phyloP scores from a whole-genome alignment of 92 coral and sea anemone species.

The Muricea muricata region DNA sequence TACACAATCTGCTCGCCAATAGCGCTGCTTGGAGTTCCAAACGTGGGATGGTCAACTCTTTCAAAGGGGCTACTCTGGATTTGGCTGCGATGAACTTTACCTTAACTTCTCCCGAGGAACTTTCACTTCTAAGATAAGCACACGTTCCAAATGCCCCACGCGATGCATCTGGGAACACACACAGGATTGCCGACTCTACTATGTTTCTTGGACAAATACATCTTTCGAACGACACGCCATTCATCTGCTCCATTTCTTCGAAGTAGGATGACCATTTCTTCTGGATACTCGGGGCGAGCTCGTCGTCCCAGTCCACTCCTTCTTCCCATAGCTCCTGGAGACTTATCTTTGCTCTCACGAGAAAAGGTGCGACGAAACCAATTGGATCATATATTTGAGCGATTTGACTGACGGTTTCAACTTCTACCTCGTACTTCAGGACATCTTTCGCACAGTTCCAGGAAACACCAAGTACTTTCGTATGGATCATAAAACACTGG shows the following conservation, averaged over 20 bases:
- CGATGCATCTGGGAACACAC: no score
- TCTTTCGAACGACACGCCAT: slow-evolving; percentile 47
- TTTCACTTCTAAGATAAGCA: no score
- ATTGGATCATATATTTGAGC: no score
- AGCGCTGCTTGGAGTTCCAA: slow-evolving; percentile 1
- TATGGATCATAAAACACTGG: no score
- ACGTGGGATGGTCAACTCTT: neutral
- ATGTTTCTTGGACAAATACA: slow-evolving; percentile 15
- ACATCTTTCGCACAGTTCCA: no score
- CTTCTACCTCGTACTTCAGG: no score
- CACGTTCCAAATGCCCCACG: no score
- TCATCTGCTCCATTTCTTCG: slow-evolving; percentile 61
- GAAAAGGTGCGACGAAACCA: no score
- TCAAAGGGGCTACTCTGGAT: slow-evolving; percentile 5
- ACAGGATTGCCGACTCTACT: neutral
- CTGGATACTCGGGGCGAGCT: slow-evolving; percentile 14
- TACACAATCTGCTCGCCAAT: neutral
- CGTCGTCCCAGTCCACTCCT: slow-evolving; percentile 59
- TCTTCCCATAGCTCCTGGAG: slow-evolving; percentile 40
- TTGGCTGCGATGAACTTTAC: slow-evolving; percentile 61
- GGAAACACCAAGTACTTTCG: no score
- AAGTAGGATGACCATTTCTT: slow-evolving; percentile 20
- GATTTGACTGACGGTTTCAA: no score
- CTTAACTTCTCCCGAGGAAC: no score
- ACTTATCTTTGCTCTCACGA: no score